Conservation (phyloP, 2,113 vertebrate genomes). For the Eulemur macaco region DNA sequence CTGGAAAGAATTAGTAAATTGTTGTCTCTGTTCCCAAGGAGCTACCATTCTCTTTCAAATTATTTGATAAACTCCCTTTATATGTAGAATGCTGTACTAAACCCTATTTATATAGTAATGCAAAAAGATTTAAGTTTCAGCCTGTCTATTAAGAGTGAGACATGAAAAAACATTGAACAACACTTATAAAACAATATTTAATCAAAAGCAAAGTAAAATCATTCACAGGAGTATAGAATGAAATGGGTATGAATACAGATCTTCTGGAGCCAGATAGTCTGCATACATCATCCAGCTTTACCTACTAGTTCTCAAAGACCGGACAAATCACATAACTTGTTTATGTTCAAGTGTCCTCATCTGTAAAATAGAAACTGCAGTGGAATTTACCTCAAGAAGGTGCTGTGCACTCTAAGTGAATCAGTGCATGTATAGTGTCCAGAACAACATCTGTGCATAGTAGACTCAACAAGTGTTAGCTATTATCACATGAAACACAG, state of each 20-base stretch:
- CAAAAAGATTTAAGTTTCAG: not conserved
- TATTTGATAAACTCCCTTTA: not conserved
- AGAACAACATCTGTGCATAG: not conserved
- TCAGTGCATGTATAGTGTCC: not conserved
- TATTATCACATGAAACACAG: not conserved
- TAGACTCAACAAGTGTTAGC: not conserved
- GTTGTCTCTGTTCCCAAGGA: not conserved
- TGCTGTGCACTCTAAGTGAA: not conserved
- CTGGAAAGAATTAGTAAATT: not conserved
- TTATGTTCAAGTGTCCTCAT: not conserved
- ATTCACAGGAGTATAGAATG: not conserved
- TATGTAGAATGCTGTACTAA: not conserved
- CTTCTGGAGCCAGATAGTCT: not conserved
- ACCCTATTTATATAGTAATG: not conserved
- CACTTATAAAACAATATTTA: not conserved
- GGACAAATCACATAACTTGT: not conserved
- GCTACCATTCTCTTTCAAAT: not conserved
- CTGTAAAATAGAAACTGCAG: not conserved
- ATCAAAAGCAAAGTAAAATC: constrained; percentile 15
- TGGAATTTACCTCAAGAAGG: not conserved
- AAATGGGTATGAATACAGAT: not conserved
- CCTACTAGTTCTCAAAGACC: not conserved
- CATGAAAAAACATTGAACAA: not conserved
- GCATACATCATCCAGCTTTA: not conserved
- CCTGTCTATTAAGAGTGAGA: not conserved